Evolutionary conservation across 2,888 invertebrate species (phyloP).

Genomic region (Eupithecia subfuscata): DNA sequence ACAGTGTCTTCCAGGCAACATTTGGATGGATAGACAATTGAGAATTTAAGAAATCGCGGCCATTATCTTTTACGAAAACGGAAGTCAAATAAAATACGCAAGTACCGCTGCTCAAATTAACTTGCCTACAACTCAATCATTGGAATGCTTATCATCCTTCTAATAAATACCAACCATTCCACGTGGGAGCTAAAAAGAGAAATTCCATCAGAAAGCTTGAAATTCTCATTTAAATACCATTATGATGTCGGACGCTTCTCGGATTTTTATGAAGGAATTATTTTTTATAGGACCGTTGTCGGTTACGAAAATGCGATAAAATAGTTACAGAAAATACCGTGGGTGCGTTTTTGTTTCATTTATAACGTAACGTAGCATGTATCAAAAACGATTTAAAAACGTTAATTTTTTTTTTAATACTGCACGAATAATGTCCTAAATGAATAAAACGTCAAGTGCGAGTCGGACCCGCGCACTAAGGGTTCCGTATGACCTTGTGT

Average conservation of each 20-base stretch:
- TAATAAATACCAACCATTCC: constrained; percentile 34
- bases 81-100: background rate
- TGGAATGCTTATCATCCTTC: constrained; percentile 27
- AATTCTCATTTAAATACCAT: constrained; percentile 42
- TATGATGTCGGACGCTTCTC: constrained; percentile 34
- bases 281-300: constrained; percentile 28
- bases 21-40: no score
- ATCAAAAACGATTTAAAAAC: background rate
- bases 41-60: no score
- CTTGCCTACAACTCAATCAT: constrained; percentile 6
- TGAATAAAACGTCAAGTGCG: no score
- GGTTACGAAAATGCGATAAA: constrained; percentile 3
- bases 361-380: background rate
- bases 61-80: background rate
- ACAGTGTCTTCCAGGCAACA: no score
- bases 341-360: background rate
- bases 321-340: background rate
- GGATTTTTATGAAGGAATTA: constrained; percentile 36
- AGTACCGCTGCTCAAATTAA: background rate
- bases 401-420: no score
- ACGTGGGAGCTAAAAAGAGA: constrained; percentile 31
- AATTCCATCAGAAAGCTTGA: constrained; percentile 36
- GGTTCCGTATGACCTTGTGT: no score
- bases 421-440: background rate
- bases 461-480: no score